These are phyloP conservation scores for Epizoanthus fatuus DNA, from an alignment of 92 coral and sea anemone species.

Conservation along the genomic window DNA sequence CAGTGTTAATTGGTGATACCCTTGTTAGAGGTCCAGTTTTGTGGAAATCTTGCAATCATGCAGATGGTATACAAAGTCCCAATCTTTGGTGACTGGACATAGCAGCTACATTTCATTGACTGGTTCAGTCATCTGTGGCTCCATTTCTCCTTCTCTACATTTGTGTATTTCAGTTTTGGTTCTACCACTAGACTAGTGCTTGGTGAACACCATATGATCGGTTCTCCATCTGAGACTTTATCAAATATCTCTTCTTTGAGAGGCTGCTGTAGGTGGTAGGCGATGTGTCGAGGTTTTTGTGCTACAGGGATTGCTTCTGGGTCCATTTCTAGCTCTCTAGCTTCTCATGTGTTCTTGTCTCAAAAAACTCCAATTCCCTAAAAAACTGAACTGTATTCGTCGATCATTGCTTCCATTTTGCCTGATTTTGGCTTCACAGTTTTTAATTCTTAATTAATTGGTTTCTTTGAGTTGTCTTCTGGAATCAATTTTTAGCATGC, in stretches of 20 bases:
- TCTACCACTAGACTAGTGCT: conserved; percentile 51
- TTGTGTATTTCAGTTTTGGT: conserved; percentile 49
- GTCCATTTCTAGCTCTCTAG: too few relatives aligned
- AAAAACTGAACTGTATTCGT: conserved; percentile 1
- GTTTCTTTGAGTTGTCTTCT: conserved; percentile 63
- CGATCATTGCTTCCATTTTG: too few relatives aligned
- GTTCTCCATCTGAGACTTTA: conserved; percentile 8
- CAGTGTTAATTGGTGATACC: too few relatives aligned
- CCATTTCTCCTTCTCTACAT: neutral
- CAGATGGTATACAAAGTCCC: too few relatives aligned
- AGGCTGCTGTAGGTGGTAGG: conserved; percentile 4
- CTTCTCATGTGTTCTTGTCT: conserved; percentile 50
- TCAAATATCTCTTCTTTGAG: conserved; percentile 44
- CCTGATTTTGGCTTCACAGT: too few relatives aligned
- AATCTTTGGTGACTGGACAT: conserved; percentile 18
- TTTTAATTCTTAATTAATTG: neutral
- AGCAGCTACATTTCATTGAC: conserved; percentile 67
- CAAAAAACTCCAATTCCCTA: conserved; percentile 63
- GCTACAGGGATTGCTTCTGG: too few relatives aligned
- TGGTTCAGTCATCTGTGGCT: conserved; percentile 33
- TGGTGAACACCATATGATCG: conserved; percentile 50
- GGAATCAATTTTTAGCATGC: conserved; percentile 68
- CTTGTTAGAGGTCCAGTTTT: too few relatives aligned
- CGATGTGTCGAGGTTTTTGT: too few relatives aligned
- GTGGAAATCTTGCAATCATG: conserved; percentile 1